phyloP scores from a whole-genome alignment of 2,888 invertebrate species.

The Meteorus cinctellus region DNA sequence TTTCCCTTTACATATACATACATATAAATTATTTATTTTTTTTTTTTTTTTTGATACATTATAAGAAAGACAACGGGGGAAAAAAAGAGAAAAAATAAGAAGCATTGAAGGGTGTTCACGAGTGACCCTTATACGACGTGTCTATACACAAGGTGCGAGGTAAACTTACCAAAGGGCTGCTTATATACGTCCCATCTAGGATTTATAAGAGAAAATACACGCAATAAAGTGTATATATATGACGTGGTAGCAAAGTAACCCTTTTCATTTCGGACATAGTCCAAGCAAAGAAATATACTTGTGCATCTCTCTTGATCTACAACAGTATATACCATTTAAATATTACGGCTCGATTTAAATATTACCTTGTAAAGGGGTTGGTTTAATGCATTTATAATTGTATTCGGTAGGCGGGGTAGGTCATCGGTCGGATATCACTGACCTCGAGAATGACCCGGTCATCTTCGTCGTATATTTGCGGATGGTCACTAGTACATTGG shows the following conservation, averaged over 20 bases:
- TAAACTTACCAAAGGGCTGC: constrained; percentile 48
- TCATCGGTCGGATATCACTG: constrained; percentile 72
- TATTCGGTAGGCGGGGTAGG: constrained; percentile 67
- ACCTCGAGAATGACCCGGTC: constrained; percentile 65
- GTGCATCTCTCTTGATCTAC: too few species aligned
- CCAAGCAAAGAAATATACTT: constrained; percentile 18
- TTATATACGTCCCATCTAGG: constrained; percentile 49
- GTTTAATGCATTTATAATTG: constrained; percentile 72
- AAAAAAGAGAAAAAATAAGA: constrained; percentile 41
- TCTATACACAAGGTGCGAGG: constrained; percentile 17
- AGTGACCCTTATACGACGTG: constrained; percentile 43
- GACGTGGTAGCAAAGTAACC: constrained; percentile 41
- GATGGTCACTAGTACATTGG: constrained; percentile 38
- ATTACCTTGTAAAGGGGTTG: constrained; percentile 67
- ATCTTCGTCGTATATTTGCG: constrained; percentile 40
- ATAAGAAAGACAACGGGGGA: constrained; percentile 30
- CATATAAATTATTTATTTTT: constrained; percentile 23
- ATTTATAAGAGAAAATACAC: constrained; percentile 72
- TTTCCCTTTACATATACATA: constrained; percentile 32
- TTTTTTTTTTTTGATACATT: constrained; percentile 30
- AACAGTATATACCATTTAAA: constrained; percentile 59
- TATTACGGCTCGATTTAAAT: constrained; percentile 60
- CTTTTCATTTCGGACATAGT: constrained; percentile 36
- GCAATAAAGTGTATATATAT: constrained; percentile 63
- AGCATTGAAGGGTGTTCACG: constrained; percentile 18